phyloP scores from a whole-genome alignment of 1,140 invertebrate species.

The Metopolophium dirhodum region DNA sequence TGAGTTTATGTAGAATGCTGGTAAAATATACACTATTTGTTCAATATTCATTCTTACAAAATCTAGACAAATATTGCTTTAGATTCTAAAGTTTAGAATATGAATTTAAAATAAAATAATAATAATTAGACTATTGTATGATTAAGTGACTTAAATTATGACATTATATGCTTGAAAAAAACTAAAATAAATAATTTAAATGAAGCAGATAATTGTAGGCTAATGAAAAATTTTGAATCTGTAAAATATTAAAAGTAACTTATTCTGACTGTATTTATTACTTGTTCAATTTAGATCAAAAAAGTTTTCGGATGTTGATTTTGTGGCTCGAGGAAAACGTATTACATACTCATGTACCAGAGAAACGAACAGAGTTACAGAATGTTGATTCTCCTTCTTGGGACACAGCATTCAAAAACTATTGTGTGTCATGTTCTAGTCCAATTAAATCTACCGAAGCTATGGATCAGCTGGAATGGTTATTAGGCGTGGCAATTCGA shows the following conservation, averaged over 20 bases:
- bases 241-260: background rate
- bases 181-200: background rate
- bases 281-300: constrained; percentile 31
- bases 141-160: background rate
- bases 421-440: constrained; percentile 26
- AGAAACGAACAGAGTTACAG: background rate
- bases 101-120: background rate
- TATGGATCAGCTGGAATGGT: constrained; percentile 32
- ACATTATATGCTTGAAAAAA: background rate
- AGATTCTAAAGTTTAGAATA: background rate
- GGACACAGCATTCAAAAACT: constrained; percentile 31
- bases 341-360: background rate
- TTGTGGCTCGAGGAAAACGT: constrained; percentile 39
- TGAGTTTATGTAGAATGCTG: too few relatives aligned
- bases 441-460: constrained; percentile 6
- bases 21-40: background rate
- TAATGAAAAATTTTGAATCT: background rate
- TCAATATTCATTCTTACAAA: background rate
- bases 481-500: constrained; percentile 26
- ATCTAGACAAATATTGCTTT: background rate
- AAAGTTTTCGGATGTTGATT: background rate
- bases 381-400: constrained; percentile 32
- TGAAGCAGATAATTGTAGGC: background rate
- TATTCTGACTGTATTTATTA: background rate
- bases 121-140: background rate